phyloP scores from a whole-genome alignment of 2,797 vertebrate species.

The Parauchenoglanis ngamensis region DNA sequence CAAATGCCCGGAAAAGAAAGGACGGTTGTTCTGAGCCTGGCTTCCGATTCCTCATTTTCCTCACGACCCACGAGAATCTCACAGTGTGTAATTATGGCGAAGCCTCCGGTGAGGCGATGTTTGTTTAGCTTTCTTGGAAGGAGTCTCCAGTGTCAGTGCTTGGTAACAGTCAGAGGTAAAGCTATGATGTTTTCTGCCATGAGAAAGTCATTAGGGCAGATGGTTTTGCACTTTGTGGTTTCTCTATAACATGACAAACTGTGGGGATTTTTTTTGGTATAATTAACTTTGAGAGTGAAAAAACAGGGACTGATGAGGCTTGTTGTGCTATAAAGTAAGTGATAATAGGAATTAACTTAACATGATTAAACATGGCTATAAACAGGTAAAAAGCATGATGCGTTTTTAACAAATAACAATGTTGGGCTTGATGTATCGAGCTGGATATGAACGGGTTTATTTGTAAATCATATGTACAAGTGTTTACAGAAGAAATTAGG shows the following conservation, averaged over 20 bases:
- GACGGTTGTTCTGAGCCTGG: background rate
- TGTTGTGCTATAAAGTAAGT: background rate
- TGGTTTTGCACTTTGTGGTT: background rate
- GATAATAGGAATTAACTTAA: background rate
- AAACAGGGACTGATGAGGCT: background rate
- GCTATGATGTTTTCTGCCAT: background rate
- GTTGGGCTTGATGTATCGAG: background rate
- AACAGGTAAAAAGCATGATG: background rate
- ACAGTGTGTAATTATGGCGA: background rate
- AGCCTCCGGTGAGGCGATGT: background rate
- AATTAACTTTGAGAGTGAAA: background rate
- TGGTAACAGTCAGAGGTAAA: background rate
- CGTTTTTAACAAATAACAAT: background rate
- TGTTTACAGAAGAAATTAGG: too few species aligned
- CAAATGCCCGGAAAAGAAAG: background rate
- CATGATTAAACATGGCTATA: background rate
- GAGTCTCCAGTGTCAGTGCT: slow-evolving; percentile 4
- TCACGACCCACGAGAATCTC: background rate
- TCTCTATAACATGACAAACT: background rate
- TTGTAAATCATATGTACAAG: background rate
- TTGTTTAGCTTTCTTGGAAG: too few species aligned
- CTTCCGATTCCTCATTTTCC: background rate
- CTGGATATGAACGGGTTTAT: background rate
- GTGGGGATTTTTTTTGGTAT: background rate
- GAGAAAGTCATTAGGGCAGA: background rate